These are phyloP conservation scores for Syrrhaptes paradoxus DNA, from an alignment of 2,113 vertebrate genomes.

Conservation along the genomic window DNA sequence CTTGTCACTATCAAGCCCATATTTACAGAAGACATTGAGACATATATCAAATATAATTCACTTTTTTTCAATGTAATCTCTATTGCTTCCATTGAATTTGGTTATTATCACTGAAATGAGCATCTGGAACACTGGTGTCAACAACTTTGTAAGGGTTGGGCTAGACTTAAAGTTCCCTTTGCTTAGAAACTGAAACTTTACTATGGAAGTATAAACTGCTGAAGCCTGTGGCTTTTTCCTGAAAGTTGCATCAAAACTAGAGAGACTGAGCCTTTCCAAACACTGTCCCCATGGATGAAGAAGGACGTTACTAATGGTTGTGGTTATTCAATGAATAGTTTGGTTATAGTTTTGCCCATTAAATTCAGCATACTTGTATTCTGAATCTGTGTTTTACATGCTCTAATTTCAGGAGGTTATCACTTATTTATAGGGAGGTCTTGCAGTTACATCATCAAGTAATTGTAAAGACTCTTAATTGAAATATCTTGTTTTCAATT, in stretches of 20 bases:
- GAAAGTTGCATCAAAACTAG: neutral
- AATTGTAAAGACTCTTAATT: neutral
- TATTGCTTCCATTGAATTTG: neutral
- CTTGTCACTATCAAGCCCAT: neutral
- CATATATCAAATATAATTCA: neutral
- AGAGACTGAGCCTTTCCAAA: neutral
- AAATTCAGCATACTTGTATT: neutral
- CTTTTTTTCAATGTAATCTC: neutral
- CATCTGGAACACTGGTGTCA: neutral
- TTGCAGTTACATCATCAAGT: neutral
- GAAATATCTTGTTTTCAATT: neutral
- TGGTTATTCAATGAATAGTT: neutral
- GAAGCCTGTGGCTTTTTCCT: neutral
- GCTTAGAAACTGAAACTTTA: neutral
- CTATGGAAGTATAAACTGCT: neutral
- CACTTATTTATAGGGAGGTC: neutral
- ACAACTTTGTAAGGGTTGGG: neutral
- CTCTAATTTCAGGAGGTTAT: neutral
- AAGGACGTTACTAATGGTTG: neutral
- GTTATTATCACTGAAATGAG: neutral
- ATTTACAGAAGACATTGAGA: neutral
- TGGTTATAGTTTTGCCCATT: neutral
- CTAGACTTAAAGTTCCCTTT: neutral
- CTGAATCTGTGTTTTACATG: neutral
- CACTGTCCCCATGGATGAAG: neutral